Evolutionary conservation across 2,797 vertebrate genomes (phyloP).

Genomic region (Tamandua tetradactyla): DNA sequence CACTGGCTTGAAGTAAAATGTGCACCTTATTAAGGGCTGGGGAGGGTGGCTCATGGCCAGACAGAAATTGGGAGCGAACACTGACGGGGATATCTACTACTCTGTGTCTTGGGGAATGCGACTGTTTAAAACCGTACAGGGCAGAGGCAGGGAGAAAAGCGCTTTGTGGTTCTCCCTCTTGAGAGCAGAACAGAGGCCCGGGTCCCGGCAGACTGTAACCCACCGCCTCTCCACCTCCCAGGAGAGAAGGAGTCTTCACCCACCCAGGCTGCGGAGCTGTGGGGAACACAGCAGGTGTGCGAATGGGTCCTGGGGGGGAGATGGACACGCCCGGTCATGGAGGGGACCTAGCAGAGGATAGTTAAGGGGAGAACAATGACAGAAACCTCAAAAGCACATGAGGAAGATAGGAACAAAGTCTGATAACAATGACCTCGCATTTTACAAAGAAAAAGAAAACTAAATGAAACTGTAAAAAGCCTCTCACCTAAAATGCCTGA

Average conservation of each 20-base stretch:
- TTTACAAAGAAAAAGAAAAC: not conserved
- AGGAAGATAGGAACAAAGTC: not conserved
- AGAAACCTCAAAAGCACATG: not conserved
- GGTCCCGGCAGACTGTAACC: not conserved
- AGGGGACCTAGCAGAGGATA: not conserved
- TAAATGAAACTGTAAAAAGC: not conserved
- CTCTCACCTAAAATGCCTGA: not conserved
- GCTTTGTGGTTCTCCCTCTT: not conserved
- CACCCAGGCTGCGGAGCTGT: not conserved
- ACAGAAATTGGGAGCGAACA: constrained; percentile 29
- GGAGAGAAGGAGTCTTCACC: not conserved
- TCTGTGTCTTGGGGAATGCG: not conserved
- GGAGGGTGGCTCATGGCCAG: not conserved
- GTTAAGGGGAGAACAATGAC: not conserved
- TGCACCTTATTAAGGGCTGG: not conserved
- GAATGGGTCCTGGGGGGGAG: not conserved
- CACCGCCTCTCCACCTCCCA: not conserved
- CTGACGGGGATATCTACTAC: not conserved
- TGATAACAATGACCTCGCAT: not conserved
- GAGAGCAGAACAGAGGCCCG: not conserved
- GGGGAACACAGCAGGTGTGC: rapidly evolving
- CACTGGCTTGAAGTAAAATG: not conserved
- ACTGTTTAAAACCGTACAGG: not conserved
- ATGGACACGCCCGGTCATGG: not conserved
- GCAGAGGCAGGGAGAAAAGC: not conserved